Evolutionary conservation across 37 sponge, comb jelly and placozoan genomes (phyloP).

Genomic region (Amphimedon queenslandica): DNA sequence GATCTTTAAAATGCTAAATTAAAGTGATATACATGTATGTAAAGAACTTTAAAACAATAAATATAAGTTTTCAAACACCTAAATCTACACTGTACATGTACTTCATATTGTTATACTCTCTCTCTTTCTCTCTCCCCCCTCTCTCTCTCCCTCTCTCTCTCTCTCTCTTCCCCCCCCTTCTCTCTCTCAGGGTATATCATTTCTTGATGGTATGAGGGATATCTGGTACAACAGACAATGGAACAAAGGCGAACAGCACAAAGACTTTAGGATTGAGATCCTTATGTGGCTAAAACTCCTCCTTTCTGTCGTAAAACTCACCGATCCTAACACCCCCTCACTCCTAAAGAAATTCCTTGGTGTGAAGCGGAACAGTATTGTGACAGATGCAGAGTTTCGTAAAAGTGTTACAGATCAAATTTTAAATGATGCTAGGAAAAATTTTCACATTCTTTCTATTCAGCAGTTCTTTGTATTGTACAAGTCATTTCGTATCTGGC

Average conservation of each 20-base stretch:
- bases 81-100: no score
- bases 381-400: background rate
- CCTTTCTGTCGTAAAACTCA: background rate
- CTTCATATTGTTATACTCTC: background rate
- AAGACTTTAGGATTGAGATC: background rate
- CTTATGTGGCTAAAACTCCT: background rate
- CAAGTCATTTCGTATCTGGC: constrained; percentile 16
- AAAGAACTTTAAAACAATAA: no score
- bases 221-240: background rate
- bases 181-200: constrained; percentile 6
- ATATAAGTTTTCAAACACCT: no score
- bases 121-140: background rate
- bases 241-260: background rate
- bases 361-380: background rate
- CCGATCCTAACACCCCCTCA: background rate
- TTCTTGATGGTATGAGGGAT: constrained; percentile 11
- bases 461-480: constrained; percentile 11
- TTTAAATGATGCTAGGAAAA: background rate
- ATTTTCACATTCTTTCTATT: background rate
- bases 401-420: background rate
- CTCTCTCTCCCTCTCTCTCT: background rate
- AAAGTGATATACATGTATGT: background rate
- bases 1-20: background rate
- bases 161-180: constrained; percentile 5
- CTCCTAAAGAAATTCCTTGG: constrained; percentile 1